Percentiles rank a stretch among this genome's conserved stretches.
These are phyloP conservation scores for Pilophorus perplexus DNA, from an alignment of 2,888 invertebrate genomes.

Conservation along the genomic window DNA sequence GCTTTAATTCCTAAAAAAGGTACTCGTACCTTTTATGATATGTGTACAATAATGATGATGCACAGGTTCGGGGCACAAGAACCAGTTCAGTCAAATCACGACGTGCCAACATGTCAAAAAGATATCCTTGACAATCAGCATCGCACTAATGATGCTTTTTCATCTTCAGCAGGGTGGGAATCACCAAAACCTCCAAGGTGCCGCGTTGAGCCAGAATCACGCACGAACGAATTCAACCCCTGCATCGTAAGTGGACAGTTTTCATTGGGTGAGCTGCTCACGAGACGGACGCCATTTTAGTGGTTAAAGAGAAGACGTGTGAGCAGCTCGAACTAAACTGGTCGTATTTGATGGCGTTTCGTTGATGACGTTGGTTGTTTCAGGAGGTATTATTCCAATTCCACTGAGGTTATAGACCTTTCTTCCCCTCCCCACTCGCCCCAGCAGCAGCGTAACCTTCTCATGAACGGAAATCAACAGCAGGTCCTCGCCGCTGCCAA, in stretches of 20 bases:
- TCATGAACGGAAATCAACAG: slow-evolving; percentile 47
- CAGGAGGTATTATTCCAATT: slow-evolving; percentile 44
- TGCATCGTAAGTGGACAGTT: not conserved
- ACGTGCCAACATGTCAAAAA: too few species aligned
- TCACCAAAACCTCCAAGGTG: slow-evolving; percentile 10
- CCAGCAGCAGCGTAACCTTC: slow-evolving; percentile 43
- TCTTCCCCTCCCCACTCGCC: slow-evolving; percentile 56
- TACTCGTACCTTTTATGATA: too few species aligned
- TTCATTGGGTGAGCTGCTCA: too few species aligned
- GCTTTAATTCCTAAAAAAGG: too few species aligned
- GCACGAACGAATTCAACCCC: not conserved
- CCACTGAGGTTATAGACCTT: slow-evolving; percentile 56
- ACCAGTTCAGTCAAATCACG: too few species aligned
- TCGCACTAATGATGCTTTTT: not conserved
- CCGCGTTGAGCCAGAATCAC: not conserved
- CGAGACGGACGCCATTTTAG: too few species aligned
- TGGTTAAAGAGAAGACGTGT: too few species aligned
- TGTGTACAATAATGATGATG: too few species aligned
- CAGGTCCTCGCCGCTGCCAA: slow-evolving; percentile 50
- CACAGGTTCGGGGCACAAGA: too few species aligned
- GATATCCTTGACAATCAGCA: not conserved
- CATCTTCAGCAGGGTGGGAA: slow-evolving; percentile 3
- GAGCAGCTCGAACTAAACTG: too few species aligned
- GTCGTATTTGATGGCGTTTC: not conserved
- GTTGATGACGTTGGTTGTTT: not conserved